Percentiles rank a stretch among this genome's conserved stretches.
These are phyloP conservation scores for Spinus pinus DNA, from an alignment of 2,797 vertebrate species.

Conservation along the genomic window DNA sequence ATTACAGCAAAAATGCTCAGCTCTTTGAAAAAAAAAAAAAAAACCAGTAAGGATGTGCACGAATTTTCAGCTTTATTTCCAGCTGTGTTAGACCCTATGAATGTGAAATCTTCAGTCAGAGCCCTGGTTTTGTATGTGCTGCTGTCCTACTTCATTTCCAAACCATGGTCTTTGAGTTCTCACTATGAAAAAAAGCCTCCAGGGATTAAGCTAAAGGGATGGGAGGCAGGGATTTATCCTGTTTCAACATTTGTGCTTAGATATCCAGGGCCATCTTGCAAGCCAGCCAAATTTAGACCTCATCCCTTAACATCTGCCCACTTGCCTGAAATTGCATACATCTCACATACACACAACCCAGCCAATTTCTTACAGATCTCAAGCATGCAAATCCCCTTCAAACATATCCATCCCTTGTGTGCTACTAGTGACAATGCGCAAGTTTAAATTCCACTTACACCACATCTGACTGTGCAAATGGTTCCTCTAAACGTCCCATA, in stretches of 20 bases:
- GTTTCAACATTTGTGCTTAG: neutral
- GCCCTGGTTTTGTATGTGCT: neutral
- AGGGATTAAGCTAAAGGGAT: neutral
- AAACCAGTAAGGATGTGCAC: neutral
- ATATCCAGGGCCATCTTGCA: neutral
- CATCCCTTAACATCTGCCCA: slow-evolving; percentile 22
- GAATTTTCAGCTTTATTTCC: neutral
- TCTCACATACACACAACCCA: neutral
- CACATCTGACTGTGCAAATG: neutral
- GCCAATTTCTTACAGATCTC: neutral
- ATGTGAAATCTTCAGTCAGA: neutral
- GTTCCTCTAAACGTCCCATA: neutral
- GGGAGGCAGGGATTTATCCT: neutral
- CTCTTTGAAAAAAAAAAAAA: neutral
- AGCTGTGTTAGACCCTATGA: neutral
- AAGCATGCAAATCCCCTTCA: neutral
- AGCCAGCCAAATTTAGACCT: slow-evolving; percentile 43
- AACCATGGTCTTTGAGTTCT: neutral
- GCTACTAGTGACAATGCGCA: neutral
- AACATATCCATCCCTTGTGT: neutral
- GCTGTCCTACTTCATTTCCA: slow-evolving; percentile 10
- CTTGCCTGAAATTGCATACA: neutral
- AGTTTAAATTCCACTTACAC: slow-evolving; percentile 9
- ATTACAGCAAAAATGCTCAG: neutral
- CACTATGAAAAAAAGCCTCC: neutral